Evolutionary conservation across 2,888 invertebrate species (phyloP), one percentile per base, ranked within the genome.

Genomic region (Plagodis dolabraria): DNA sequence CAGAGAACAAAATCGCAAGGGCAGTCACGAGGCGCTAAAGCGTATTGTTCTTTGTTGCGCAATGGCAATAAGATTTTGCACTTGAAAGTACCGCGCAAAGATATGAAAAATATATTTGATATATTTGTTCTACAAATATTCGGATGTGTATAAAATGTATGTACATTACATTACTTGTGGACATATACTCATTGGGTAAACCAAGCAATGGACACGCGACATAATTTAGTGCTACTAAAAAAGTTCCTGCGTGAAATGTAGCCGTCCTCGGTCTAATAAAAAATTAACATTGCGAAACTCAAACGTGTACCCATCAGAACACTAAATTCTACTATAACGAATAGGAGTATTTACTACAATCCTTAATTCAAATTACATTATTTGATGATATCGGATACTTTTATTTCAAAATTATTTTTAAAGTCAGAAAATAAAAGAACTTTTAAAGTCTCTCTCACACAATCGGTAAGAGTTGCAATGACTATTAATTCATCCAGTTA

Each of bases 11-110:
- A 79, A 90, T 91, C 90, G 80, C 76, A 74, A 77, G 76, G 75
- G 72, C 36, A 86, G 89, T 90, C 91, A 90, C 91, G 90, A 89
- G 79, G 77, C 69, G 83, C 79, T 85, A 83, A 87, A 77, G 77
- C 72, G 84, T 79, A 87, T 86, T 89, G 86, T 86, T 79, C 82
- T 75, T 84, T 80, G 82, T 74, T 75, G 75, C 73, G 77, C 81
- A 83, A 84, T 84, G 84, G 78, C 79, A 77, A 80, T 84, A 79
- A 73, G 69, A 75, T 76, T 74, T 81, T 80, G 82, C 83, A 82
- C 82, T 82, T 70, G 75, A 77, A 75, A 10, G 8, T 51, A 11
- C 34, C 35, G 8, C 33, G 56, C n/a, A 38, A 33, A 33, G 11
- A 48, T 47, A 33, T 34, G n/a, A 34, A 54, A 43, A 49, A 45